Conservation (phyloP, 1,140 invertebrate species). For the Drosophila insularis region DNA sequence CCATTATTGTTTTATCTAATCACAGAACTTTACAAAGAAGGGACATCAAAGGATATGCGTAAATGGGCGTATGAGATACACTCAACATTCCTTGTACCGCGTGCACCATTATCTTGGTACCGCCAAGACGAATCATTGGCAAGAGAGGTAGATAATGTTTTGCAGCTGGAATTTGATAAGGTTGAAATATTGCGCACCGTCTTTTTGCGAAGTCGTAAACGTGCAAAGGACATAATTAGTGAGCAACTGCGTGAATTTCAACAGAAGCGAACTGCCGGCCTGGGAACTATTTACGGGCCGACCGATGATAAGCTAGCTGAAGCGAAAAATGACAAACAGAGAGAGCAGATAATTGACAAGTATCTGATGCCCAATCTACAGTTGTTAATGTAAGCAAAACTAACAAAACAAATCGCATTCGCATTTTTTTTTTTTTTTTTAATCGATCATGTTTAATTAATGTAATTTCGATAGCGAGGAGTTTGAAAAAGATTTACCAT, state of each 20-base stretch:
- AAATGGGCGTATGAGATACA: conserved; percentile 99
- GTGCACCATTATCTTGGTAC: conserved; percentile 91
- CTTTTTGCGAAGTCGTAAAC: conserved; percentile 93
- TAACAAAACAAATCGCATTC: not conserved
- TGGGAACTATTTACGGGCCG: conserved; percentile 94
- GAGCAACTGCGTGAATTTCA: conserved; percentile 95
- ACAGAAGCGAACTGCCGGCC: conserved; percentile 93
- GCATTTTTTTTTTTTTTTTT: not conserved
- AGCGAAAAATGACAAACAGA: conserved; percentile 90
- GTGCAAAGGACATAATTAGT: conserved; percentile 93
- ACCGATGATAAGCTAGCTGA: conserved; percentile 91
- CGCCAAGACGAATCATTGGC: conserved; percentile 92
- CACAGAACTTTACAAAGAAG: conserved; percentile 92
- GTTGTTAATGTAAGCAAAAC: conserved; percentile 85
- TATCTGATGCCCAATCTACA: conserved; percentile 89
- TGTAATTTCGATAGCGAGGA: conserved; percentile 85
- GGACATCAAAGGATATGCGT: conserved; percentile 93
- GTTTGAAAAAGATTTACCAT: conserved; percentile 86
- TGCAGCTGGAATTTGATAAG: conserved; percentile 91
- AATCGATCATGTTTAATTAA: not conserved
- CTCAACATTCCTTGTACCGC: conserved; percentile 96
- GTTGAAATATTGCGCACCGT: conserved; percentile 94
- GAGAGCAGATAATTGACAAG: conserved; percentile 90
- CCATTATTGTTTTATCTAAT: conserved; percentile 94
- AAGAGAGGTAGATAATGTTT: conserved; percentile 93